Evolutionary conservation across 2,797 vertebrate species (phyloP), one percentile per base, ranked within the genome.

Genomic region (Vireo griseus): DNA sequence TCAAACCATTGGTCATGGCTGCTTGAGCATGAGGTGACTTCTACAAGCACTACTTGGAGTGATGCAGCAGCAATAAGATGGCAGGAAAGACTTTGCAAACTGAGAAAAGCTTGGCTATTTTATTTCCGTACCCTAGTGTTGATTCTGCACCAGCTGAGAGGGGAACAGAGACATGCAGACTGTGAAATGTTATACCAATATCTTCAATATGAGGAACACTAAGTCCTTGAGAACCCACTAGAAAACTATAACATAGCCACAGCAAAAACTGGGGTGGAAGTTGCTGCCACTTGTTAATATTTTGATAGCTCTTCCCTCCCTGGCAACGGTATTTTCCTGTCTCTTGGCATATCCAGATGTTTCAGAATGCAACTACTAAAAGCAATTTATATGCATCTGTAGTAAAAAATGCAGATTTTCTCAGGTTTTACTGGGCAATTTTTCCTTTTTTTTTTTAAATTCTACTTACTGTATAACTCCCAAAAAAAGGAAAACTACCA

Each of bases 401-500:
- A 29, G 7, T 31, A 31, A 54, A 68, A 77, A 72, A 33, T 22
- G 3, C 9, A 47, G 2, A 1, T 33, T 51, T 72, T 44, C 31
- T 59, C 9, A 47, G 2, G 1, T 33, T 51, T 72, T 44, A 26
- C 55, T 22, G 5, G 28, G 28, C 15, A 11, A 31, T 33, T 54
- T 48, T 66, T 28, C 1, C 3, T 54, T 7, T 11, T 10, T 50
- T 44, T 16, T 26, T 44, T 16, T 29, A 26, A 22, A 35, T 62
- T 85, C 17, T 31, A 17, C 5, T 61, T 73, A 33, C 6, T 52
- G 8, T 19, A 50, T 35, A 68, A 47, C 1, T 18, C 18, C 37
- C 6, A 33, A 5, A 31, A 26, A 62, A 13, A 14, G 1, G 1
- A 28, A 39, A 84, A 25, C 1, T 0, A 0, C n/a, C 29, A 58